These are phyloP conservation scores for Dolichotis patagonum DNA, from an alignment of 2,113 vertebrate genomes.

Conservation along the genomic window DNA sequence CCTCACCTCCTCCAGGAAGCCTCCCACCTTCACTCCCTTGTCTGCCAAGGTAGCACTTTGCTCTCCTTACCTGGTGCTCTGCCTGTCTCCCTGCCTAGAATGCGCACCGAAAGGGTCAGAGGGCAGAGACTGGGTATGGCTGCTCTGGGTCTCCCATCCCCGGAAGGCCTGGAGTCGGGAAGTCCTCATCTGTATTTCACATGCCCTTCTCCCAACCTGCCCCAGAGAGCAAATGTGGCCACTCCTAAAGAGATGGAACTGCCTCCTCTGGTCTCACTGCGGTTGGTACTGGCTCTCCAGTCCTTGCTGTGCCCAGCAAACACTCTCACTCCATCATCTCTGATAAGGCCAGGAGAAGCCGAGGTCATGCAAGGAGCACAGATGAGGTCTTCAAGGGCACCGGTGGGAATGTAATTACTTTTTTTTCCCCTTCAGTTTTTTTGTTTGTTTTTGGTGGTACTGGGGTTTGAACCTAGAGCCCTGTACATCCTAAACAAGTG, in stretches of 20 bases:
- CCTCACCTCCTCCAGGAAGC: slow-evolving; percentile 47
- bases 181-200: background rate
- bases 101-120: background rate
- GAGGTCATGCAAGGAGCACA: background rate
- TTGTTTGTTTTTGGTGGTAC: background rate
- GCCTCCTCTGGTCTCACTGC: background rate
- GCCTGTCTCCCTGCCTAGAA: background rate
- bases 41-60: background rate
- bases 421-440: background rate
- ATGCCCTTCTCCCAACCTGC: background rate
- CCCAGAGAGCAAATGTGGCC: background rate
- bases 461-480: background rate
- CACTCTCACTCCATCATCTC: background rate
- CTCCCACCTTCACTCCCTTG: background rate
- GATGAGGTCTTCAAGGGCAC: background rate
- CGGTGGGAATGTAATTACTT: background rate
- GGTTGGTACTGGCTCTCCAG: background rate
- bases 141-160: background rate
- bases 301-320: background rate
- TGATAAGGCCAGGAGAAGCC: background rate
- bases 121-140: background rate
- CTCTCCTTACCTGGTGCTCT: background rate
- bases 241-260: background rate
- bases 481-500: background rate
- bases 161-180: background rate